Base-by-base conservation (phyloP, 2,888 invertebrate species). In the Amiota mariae region DNA sequence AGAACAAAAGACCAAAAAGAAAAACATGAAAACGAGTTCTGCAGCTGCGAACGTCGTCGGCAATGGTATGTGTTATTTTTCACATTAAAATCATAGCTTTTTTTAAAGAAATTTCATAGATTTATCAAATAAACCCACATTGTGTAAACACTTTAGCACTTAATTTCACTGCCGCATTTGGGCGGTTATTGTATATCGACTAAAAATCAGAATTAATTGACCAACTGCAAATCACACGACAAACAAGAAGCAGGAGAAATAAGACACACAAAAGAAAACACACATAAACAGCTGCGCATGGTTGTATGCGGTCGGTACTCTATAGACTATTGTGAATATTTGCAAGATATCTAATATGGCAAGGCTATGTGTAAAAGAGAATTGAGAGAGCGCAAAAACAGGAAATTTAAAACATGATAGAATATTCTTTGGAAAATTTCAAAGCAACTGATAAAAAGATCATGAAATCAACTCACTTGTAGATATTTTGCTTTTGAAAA, bases 1-100 rank as follows among this genome's bases (percentile, higher is more conserved):
- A 76, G 78, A 80, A 85, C 75, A 77, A 76, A 79, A 82, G 84
- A 80, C 80, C 15, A 68, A 83, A 83, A 80, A 83, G 77, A 81
- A 83, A 82, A 82, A 82, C 85, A 83, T 79, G 82, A 77, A 78
- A 77, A 80, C 76, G 70, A 72, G 75, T 67, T 72, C 47, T 56
- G 13, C 79, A 72, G 36, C 36, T 36, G 36, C 36, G 36, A 36
- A 76, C 72, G 71, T 68, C 72, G 72, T 47, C 75, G 72, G 72
- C 73, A 72, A 73, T 70, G 70, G 57, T 47, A 72, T 57, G 54
- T 56, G 24, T 66, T 48, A 47, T 48, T 66, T 66, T 63, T 72
- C 15, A 54, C 63, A 67, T 20, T 54, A 72, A 61, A 68, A 54
- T 51, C 70, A 63, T 61, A 36, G 36, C 13, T 72, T 74, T 56